A percentile compares a stretch with the other conserved stretches of the same genome.
Conservation (phyloP, 2,888 invertebrate species). For the Parasteatoda lunata region DNA sequence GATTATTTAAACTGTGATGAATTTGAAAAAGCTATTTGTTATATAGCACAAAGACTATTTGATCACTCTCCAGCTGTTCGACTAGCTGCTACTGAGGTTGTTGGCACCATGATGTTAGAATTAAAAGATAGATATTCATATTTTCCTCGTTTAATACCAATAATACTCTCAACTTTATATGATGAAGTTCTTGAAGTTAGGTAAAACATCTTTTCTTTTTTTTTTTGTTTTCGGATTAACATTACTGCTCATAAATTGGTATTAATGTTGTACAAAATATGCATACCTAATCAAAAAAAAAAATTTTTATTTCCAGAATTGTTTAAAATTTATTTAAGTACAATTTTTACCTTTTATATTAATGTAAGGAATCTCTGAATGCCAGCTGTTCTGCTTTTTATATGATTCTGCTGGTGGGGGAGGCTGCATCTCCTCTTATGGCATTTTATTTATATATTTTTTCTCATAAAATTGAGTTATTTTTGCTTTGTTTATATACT, state of each 20-base stretch:
- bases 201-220: conserved; percentile 6
- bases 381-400: too few relatives aligned
- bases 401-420: too few relatives aligned
- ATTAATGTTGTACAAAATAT: background rate
- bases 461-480: too few relatives aligned
- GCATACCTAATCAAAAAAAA: too few relatives aligned
- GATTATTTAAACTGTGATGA: conserved; percentile 83
- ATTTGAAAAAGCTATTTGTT: conserved; percentile 83
- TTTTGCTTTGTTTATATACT: too few relatives aligned
- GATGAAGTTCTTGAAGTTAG: conserved; percentile 86
- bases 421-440: too few relatives aligned
- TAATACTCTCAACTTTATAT: conserved; percentile 87
- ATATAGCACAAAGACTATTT: conserved; percentile 90
- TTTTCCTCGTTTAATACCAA: conserved; percentile 88
- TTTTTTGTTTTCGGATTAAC: background rate
- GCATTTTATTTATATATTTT: too few relatives aligned
- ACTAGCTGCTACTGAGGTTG: conserved; percentile 83
- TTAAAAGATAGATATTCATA: conserved; percentile 91
- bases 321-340: too few relatives aligned
- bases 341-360: too few relatives aligned
- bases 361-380: too few relatives aligned
- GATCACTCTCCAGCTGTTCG: conserved; percentile 88
- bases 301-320: too few relatives aligned
- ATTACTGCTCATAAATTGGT: background rate
- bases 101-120: conserved; percentile 85